Evolutionary conservation across 2,113 vertebrate species (phyloP), one percentile per base, ranked within the genome.

Genomic region (Felis chaus): DNA sequence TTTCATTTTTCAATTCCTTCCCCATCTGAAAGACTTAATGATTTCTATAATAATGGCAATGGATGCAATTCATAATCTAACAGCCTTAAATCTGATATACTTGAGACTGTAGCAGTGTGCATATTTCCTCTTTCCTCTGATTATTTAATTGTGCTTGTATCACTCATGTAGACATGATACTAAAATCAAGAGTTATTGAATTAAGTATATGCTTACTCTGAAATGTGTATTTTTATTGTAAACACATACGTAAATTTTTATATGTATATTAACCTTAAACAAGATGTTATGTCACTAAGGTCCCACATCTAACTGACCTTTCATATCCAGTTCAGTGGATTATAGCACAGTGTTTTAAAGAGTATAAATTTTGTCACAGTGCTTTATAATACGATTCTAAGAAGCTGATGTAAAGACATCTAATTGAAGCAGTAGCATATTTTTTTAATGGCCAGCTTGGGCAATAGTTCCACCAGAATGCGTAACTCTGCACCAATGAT

Each of bases 1-100:
- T 18, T 89, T 3, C 33, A 69, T 31, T 23, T 95, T 96, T 95
- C 25, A 97, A 31, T 69, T 48, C 90, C 74, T 97, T 78, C n/a
- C 0, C 36, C 18, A 91, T 79, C 2, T 71, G 4, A 79, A 95
- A 80, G 5, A 69, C 48, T 33, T 27, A 33, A 2, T 5, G 33
- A 19, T 84, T 96, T 3, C 16, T 36, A 16, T 57, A 92, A 6
- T 66, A 69, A 97, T 73, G 31, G 6, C 6, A 98, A 66, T 11
- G 27, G 16, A 66, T 16, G 1, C 3, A 29, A 91, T 94, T 95
- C 6, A 86, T 91, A 97, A 68, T 39, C 76, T 66, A 41, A 31
- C 45, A 16, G 7, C 3, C 55, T 94, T 76, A 50, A 78, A 6
- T 53, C 4, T 78, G 39, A 74, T 14, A 48, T 4, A 69, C 5